These are phyloP conservation scores for Pecten maximus DNA, from an alignment of 2,888 invertebrate genomes.

Conservation along the genomic window DNA sequence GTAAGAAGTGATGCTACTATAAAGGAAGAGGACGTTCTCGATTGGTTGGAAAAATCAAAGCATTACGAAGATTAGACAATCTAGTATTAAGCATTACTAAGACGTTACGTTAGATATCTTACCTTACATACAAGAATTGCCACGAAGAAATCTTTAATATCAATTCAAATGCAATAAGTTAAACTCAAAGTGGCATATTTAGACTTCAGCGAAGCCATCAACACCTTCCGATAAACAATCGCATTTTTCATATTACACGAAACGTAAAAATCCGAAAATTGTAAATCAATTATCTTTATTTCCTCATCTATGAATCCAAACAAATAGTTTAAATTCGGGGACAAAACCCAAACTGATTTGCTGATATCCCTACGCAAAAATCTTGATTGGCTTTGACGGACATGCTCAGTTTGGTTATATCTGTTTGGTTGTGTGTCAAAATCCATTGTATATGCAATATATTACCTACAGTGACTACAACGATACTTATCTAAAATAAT, in stretches of 20 bases:
- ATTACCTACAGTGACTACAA: background rate
- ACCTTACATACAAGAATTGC: no score
- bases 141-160: no score
- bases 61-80: no score
- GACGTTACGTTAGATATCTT: no score
- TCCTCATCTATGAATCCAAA: background rate
- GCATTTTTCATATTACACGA: background rate
- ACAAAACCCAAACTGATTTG: background rate
- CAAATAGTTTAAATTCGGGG: background rate
- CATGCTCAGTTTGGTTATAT: background rate
- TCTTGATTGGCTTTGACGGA: slow-evolving; percentile 13
- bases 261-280: background rate
- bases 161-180: no score
- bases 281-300: background rate
- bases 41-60: no score
- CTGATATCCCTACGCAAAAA: background rate
- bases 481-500: background rate
- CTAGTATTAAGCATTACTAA: no score
- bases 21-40: no score
- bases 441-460: background rate
- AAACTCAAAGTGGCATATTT: no score
- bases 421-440: slow-evolving; percentile 26
- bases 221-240: background rate
- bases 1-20: no score
- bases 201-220: background rate